Evolutionary conservation across 2,797 vertebrate species (phyloP).

Genomic region (Rousettus madagascariensis): DNA sequence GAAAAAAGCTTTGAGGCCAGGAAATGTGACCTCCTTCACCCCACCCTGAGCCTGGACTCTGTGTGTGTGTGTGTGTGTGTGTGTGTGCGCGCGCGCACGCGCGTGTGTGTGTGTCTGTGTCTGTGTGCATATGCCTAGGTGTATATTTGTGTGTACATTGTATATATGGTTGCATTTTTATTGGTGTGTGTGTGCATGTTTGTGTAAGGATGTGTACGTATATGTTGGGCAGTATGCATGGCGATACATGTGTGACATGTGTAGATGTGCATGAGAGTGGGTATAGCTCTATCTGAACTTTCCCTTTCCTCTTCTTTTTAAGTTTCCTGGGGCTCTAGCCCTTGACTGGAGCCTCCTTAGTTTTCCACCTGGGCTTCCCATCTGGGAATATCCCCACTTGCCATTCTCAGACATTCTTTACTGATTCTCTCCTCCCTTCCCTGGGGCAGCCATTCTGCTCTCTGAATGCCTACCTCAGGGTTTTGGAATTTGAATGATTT

Average conservation of each 20-base stretch:
- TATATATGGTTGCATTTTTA: not conserved
- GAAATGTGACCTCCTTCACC: conserved; percentile 41
- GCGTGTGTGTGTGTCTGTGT: not conserved
- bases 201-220: not conserved
- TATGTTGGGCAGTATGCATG: not conserved
- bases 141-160: not conserved
- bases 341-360: not conserved
- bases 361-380: not conserved
- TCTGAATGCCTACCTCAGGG: not conserved
- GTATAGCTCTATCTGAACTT: not conserved
- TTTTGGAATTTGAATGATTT: not conserved
- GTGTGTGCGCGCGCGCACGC: too few relatives aligned
- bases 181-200: not conserved
- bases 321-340: not conserved
- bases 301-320: not conserved
- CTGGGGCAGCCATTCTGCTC: not conserved
- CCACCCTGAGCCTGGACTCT: not conserved
- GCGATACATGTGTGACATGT: not conserved
- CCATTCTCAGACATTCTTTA: not conserved
- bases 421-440: not conserved
- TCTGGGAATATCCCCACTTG: not conserved
- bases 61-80: not conserved
- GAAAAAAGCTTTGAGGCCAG: conserved; percentile 3
- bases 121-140: not conserved
- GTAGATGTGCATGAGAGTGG: not conserved